Conservation (phyloP, 2,888 invertebrate genomes). For the Drosophila pegasa region DNA sequence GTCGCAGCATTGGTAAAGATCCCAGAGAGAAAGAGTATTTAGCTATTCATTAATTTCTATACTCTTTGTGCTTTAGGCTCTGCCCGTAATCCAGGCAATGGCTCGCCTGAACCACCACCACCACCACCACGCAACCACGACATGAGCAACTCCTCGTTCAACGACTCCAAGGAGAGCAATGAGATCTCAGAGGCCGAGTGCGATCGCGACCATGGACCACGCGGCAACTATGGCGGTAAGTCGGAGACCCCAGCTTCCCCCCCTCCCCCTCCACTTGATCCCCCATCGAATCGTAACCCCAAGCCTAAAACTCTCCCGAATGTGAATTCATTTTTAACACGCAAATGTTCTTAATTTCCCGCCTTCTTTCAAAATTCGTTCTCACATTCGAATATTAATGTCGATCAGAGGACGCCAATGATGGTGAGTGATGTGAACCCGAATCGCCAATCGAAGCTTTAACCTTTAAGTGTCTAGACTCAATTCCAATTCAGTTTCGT, state of each 20-base stretch:
- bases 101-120: conserved; percentile 89
- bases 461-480: conserved; percentile 39
- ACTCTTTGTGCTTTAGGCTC: conserved; percentile 74
- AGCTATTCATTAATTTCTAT: not conserved
- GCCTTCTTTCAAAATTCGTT: conserved; percentile 58
- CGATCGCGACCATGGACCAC: conserved; percentile 93
- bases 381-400: conserved; percentile 33
- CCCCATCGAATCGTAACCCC: conserved; percentile 2
- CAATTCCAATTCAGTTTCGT: conserved; percentile 9
- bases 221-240: conserved; percentile 93
- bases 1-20: conserved; percentile 86
- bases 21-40: too few species aligned
- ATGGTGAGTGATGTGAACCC: conserved; percentile 83
- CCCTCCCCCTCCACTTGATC: not conserved
- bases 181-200: conserved; percentile 97
- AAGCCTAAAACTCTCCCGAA: conserved; percentile 26
- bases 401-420: conserved; percentile 84
- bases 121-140: conserved; percentile 94
- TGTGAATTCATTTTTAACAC: conserved; percentile 57
- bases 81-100: conserved; percentile 85
- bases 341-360: conserved; percentile 59
- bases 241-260: not conserved
- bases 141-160: conserved; percentile 92
- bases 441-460: conserved; percentile 41
- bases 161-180: conserved; percentile 97